Evolutionary conservation across 2,888 invertebrate genomes (phyloP), one percentile per base, ranked within the genome.

Genomic region (Eupsilia transversa): DNA sequence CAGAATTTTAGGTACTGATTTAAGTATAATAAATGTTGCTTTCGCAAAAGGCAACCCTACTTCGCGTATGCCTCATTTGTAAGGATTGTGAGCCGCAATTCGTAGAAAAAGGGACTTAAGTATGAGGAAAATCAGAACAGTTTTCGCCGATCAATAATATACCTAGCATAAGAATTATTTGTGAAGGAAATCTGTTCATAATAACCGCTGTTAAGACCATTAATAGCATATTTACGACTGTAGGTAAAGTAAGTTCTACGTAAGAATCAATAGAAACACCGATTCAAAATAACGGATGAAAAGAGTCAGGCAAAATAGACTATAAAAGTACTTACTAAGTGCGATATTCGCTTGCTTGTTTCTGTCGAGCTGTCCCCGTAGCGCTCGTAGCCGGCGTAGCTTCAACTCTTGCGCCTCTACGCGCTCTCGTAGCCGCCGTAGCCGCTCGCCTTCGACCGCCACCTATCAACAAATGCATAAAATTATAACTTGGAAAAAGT

Each of bases 361-460:
- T 91, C 99, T 97, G 94, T 99, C 99, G 90, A 99, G 98, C 97
- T 99, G 99, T 80, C 99, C 99, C 87, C 99, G 97, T 91, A 99
- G 97, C 87, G 99, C 98, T 91, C 99, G 97, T 93, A 99, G 97
- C 94, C 99, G 98, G 89, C 99, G 97, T 93, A 99, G 97, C 96
- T 99, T 99, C 93, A 98, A 97, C 96, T 99, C 99, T 95, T 99
- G 99, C 84, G 98, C 98, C 94, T 99, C 99, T 89, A 99, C 98
- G 88, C 99, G 98, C 92, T 99, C 99, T 87, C 99, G 97, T 91
- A 99, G 97, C 92, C 98, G 97, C 79, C 98, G 97, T 91, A 99
- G 96, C 87, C 98, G 97, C 94, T 99, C 99, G 91, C 98, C 98
- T 95, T 99, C 99, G 74, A 98, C 98, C 86, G 98, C 98, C 92